Conservation (phyloP, 1,140 invertebrate species). For the Leptopilina boulardi region DNA sequence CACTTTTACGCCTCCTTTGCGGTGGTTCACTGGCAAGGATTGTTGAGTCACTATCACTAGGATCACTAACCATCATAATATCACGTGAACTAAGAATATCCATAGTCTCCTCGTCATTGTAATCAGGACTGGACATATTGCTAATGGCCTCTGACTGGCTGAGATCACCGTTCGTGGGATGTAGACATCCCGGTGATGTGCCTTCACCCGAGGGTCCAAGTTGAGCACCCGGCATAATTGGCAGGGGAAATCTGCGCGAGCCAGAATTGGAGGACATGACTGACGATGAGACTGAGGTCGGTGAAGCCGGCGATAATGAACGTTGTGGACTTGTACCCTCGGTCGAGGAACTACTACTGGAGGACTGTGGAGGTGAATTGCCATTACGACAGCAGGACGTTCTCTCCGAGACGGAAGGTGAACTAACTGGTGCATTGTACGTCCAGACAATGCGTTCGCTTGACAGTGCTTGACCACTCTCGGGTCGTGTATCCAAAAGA, state of each 20-base stretch:
- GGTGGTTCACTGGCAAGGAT: conserved; percentile 86
- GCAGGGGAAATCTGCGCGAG: conserved; percentile 73
- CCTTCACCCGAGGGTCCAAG: conserved; percentile 58
- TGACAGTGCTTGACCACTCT: conserved; percentile 77
- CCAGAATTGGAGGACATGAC: conserved; percentile 86
- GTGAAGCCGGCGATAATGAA: conserved; percentile 85
- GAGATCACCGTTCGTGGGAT: conserved; percentile 78
- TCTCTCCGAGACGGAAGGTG: conserved; percentile 71
- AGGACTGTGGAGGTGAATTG: conserved; percentile 76
- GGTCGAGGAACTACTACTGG: conserved; percentile 80
- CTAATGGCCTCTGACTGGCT: conserved; percentile 89
- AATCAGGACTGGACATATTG: conserved; percentile 91
- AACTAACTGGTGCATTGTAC: conserved; percentile 88
- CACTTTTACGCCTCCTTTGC: conserved; percentile 79
- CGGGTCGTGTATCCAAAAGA: conserved; percentile 87
- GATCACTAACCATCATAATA: conserved; percentile 90
- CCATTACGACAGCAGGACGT: conserved; percentile 74
- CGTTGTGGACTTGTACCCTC: conserved; percentile 81
- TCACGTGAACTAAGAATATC: conserved; percentile 82
- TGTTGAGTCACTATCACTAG: conserved; percentile 89
- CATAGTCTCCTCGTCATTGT: conserved; percentile 85
- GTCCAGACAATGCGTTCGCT: conserved; percentile 90
- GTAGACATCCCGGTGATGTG: conserved; percentile 63
- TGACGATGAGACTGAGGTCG: conserved; percentile 90
- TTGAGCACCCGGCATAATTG: conserved; percentile 47